Evolutionary conservation across 64 coral and sea anemone genomes (phyloP).

Genomic region (Montipora capricornis): DNA sequence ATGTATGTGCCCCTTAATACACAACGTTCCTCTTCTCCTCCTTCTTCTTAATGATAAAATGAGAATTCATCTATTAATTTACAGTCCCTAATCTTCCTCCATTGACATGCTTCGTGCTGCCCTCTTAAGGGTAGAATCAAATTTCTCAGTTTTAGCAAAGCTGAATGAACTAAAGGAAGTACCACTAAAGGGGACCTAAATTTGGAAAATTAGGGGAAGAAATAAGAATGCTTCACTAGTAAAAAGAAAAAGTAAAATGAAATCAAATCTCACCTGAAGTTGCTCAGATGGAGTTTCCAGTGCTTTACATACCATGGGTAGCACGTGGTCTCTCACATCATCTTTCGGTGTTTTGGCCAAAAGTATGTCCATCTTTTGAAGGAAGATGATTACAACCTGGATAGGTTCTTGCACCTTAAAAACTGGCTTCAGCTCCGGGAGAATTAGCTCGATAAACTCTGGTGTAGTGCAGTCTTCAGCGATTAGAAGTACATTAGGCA

Average conservation of each 20-base stretch:
- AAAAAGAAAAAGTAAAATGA: neutral
- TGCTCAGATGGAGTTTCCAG: slow-evolving; percentile 85
- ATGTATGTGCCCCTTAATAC: too few relatives aligned
- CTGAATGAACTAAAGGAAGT: too few relatives aligned
- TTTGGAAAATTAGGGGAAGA: neutral
- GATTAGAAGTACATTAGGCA: slow-evolving; percentile 94
- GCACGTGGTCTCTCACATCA: slow-evolving; percentile 80
- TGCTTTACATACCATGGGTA: slow-evolving; percentile 97
- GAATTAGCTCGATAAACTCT: slow-evolving; percentile 80
- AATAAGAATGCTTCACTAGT: neutral
- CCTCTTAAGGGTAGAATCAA: too few relatives aligned
- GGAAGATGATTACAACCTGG: slow-evolving; percentile 95
- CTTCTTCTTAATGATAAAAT: too few relatives aligned
- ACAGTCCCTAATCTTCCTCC: too few relatives aligned
- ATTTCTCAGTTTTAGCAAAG: too few relatives aligned
- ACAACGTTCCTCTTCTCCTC: too few relatives aligned
- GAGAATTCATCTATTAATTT: too few relatives aligned
- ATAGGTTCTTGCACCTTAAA: slow-evolving; percentile 98
- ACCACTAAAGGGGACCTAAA: too few relatives aligned
- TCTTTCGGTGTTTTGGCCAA: slow-evolving; percentile 95
- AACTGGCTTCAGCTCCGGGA: slow-evolving; percentile 94
- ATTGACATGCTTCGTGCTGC: too few relatives aligned
- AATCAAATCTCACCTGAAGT: slow-evolving; percentile 71
- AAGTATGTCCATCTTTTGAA: slow-evolving; percentile 92
- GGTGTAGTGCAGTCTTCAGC: slow-evolving; percentile 87